Percentiles rank a stretch among this genome's conserved stretches.
phyloP scores from a whole-genome alignment of 2,113 vertebrate species.

The Triplophysa dalaica region DNA sequence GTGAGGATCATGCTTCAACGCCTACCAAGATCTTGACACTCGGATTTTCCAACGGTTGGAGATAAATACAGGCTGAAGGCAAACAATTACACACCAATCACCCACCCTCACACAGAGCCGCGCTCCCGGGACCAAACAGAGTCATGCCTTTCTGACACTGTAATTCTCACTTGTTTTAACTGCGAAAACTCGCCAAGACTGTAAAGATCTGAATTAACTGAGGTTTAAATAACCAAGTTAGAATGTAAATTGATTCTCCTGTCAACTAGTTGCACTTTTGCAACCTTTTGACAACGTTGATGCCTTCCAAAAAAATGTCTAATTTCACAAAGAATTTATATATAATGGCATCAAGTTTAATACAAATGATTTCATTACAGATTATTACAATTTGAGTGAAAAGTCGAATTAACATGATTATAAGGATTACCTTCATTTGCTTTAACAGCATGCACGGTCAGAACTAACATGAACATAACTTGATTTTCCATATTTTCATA shows the following conservation, averaged over 20 bases:
- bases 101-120: constrained; percentile 7
- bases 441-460: too few species aligned
- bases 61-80: constrained; percentile 32
- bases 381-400: too few species aligned
- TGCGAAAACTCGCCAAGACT: constrained; percentile 8
- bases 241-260: neutral
- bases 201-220: neutral
- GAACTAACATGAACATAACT: too few species aligned
- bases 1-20: constrained; percentile 5
- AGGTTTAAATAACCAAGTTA: neutral
- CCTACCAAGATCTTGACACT: constrained; percentile 9
- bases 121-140: constrained; percentile 12
- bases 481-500: too few species aligned
- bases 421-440: too few species aligned
- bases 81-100: constrained; percentile 40
- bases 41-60: constrained; percentile 4
- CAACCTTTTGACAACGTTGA: neutral
- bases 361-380: too few species aligned
- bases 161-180: constrained; percentile 36
- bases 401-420: too few species aligned
- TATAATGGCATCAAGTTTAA: too few species aligned
- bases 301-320: neutral
- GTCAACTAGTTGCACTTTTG: neutral
- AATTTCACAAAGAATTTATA: too few species aligned
- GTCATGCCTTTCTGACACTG: constrained; percentile 30